Percentiles rank a stretch among this genome's conserved stretches.
These are phyloP conservation scores for Sarotherodon lohbergeri DNA, from an alignment of 2,113 vertebrate genomes.

Conservation along the genomic window DNA sequence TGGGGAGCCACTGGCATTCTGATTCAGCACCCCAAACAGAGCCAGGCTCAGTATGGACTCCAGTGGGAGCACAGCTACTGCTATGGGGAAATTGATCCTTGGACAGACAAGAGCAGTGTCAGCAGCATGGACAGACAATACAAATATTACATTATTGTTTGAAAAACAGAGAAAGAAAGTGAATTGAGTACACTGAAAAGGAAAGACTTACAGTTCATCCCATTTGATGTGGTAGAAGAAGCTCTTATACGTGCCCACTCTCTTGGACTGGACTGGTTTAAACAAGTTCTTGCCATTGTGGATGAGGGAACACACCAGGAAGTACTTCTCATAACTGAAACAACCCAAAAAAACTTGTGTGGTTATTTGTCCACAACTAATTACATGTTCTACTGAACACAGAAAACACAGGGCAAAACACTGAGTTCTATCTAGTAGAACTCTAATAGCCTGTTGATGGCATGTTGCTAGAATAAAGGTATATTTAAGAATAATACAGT, in stretches of 20 bases:
- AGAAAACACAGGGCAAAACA: not conserved
- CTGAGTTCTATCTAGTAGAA: not conserved
- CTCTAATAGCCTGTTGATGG: not conserved
- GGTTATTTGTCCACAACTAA: not conserved
- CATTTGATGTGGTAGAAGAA: conserved; percentile 98
- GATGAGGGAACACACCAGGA: conserved; percentile 87
- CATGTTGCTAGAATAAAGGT: not conserved
- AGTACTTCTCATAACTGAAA: conserved; percentile 94
- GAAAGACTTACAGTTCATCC: conserved; percentile 91
- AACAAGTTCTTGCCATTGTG: conserved; percentile 94
- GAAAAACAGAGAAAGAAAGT: not conserved
- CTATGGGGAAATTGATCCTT: conserved; percentile 95
- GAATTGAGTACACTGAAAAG: not conserved
- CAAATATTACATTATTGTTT: not conserved
- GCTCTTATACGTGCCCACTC: conserved; percentile 91
- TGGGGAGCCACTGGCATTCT: conserved; percentile 86
- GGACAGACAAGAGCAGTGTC: not conserved
- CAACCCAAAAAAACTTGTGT: not conserved
- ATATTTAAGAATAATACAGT: not conserved
- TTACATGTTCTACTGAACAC: not conserved
- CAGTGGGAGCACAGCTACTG: conserved; percentile 89
- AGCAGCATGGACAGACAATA: not conserved
- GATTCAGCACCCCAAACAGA: conserved; percentile 88
- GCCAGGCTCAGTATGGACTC: conserved; percentile 87
- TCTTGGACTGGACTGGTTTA: conserved; percentile 96